A percentile compares a stretch with the other conserved stretches of the same genome.
Evolutionary conservation across 2,888 invertebrate species (phyloP).

Genomic region (Lasioglossum vierecki): DNA sequence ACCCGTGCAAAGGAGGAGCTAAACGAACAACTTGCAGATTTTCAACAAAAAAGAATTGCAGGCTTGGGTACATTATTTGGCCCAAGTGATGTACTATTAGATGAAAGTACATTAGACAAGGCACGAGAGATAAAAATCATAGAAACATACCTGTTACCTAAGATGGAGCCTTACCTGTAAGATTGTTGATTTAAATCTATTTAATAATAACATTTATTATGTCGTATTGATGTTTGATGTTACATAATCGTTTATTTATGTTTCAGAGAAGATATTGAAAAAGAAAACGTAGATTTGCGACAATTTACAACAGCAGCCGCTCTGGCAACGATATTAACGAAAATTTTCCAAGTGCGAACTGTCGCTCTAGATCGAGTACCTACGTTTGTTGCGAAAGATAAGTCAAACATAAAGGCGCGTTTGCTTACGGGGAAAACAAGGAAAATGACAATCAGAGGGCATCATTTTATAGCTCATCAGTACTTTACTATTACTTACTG

Average conservation of each 20-base stretch:
- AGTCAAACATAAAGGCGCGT: conserved; percentile 88
- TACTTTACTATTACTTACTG: conserved; percentile 96
- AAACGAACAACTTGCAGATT: conserved; percentile 91
- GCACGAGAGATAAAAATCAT: conserved; percentile 90
- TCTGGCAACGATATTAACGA: conserved; percentile 91
- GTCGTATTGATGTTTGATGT: conserved; percentile 20
- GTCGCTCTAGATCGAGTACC: conserved; percentile 90
- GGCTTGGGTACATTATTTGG: conserved; percentile 96
- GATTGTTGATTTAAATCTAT: conserved; percentile 67
- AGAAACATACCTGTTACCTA: conserved; percentile 90
- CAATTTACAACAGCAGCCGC: conserved; percentile 91
- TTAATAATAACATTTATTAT: conserved; percentile 23
- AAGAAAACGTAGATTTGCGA: conserved; percentile 86
- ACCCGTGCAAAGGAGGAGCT: conserved; percentile 93
- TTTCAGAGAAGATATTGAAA: conserved; percentile 87
- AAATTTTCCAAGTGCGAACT: conserved; percentile 89
- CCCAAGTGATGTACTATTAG: conserved; percentile 91
- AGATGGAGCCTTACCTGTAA: conserved; percentile 89
- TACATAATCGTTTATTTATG: conserved; percentile 13
- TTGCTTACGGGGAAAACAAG: conserved; percentile 88
- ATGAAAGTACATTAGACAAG: conserved; percentile 92
- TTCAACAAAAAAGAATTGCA: conserved; percentile 94
- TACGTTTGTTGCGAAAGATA: conserved; percentile 94
- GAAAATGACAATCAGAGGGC: conserved; percentile 93
- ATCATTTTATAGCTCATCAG: conserved; percentile 95